These are phyloP conservation scores for Sipha flava DNA, from an alignment of 1,140 invertebrate genomes.

Conservation along the genomic window DNA sequence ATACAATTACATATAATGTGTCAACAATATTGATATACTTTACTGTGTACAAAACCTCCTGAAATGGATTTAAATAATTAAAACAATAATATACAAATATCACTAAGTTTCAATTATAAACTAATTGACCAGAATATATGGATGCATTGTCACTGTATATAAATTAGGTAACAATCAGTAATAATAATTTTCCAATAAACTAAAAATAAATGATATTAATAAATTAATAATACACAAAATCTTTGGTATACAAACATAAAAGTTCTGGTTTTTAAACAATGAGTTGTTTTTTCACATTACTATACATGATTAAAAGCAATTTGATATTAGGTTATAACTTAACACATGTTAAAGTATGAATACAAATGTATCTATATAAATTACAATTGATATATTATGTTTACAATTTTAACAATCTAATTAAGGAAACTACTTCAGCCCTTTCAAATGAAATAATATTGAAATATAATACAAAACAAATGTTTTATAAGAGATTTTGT, in stretches of 20 bases:
- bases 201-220: conserved; percentile 4
- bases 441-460: neutral
- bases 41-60: conserved; percentile 21
- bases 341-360: neutral
- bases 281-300: neutral
- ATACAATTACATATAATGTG: neutral
- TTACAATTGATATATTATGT: too few species aligned
- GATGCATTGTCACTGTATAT: neutral
- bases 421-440: neutral
- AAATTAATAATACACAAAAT: conserved; percentile 18
- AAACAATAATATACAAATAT: conserved; percentile 32
- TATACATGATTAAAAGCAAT: neutral
- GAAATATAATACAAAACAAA: neutral
- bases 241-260: conserved; percentile 17
- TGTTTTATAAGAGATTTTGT: neutral
- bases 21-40: conserved; percentile 27
- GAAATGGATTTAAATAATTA: neutral
- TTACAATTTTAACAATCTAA: neutral
- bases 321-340: neutral
- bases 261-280: neutral
- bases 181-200: neutral
- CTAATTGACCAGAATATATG: conserved; percentile 26
- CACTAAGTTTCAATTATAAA: conserved; percentile 11
- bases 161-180: conserved; percentile 25
- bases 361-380: too few species aligned